Conservation (phyloP, 2,113 vertebrate genomes). For the Sprattus sprattus region DNA sequence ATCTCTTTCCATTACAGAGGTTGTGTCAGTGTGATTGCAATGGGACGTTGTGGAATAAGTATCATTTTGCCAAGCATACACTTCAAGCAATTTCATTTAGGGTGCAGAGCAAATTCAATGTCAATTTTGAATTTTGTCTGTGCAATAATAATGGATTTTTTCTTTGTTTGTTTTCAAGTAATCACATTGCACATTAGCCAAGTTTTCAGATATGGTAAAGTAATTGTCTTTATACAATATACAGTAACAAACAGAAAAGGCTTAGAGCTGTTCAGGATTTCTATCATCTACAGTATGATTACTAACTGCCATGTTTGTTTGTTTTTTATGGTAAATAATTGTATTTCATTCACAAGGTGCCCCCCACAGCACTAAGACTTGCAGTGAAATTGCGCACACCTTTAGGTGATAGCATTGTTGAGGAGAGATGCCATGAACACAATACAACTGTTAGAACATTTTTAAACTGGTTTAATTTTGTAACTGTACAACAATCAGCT, state of each 20-base stretch:
- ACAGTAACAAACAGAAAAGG: constrained; percentile 3
- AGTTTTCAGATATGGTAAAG: neutral
- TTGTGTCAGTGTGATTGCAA: neutral
- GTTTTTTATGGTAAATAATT: constrained; percentile 1
- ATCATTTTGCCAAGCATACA: constrained; percentile 9
- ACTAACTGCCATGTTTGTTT: constrained; percentile 16
- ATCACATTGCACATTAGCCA: neutral
- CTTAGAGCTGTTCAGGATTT: neutral
- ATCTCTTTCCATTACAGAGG: neutral
- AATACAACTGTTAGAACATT: neutral
- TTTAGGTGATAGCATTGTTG: constrained; percentile 15
- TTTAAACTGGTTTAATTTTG: constrained; percentile 9
- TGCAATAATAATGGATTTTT: neutral
- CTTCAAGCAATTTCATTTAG: neutral
- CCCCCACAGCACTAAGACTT: neutral
- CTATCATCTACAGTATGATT: constrained; percentile 8
- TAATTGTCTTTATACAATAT: neutral
- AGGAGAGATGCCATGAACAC: neutral
- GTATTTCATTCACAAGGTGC: neutral
- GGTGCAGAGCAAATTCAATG: neutral
- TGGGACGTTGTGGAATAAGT: neutral
- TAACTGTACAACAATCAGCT: neutral
- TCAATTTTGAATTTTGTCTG: neutral
- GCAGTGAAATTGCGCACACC: neutral
- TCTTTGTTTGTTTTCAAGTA: neutral